Conservation (phyloP, 2,888 invertebrate genomes). For the Caenorhabditis sulstoni region DNA sequence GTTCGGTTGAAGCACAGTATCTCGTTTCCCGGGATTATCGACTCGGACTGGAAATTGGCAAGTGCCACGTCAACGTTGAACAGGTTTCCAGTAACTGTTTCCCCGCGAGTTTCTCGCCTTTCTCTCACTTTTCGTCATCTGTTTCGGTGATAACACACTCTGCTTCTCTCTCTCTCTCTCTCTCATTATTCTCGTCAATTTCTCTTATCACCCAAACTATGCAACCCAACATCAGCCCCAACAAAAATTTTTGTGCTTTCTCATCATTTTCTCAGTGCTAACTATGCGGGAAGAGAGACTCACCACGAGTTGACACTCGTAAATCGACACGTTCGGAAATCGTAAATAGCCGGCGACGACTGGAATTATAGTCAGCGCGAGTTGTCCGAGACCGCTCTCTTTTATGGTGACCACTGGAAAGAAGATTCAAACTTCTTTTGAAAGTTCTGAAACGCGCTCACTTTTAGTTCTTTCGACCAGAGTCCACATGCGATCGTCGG, state of each 20-base stretch:
- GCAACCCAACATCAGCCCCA: slow-evolving; percentile 31
- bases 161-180: no score
- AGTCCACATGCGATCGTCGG: slow-evolving; percentile 73
- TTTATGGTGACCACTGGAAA: slow-evolving; percentile 77
- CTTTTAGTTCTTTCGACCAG: slow-evolving; percentile 56
- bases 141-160: background rate
- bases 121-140: background rate
- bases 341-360: slow-evolving; percentile 77
- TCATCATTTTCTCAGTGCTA: background rate
- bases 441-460: slow-evolving; percentile 11
- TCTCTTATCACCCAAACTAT: slow-evolving; percentile 45
- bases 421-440: slow-evolving; percentile 1
- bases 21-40: slow-evolving; percentile 66
- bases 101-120: background rate
- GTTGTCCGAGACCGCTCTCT: slow-evolving; percentile 79
- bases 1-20: slow-evolving; percentile 75
- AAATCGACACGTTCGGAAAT: slow-evolving; percentile 77
- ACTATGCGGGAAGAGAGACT: slow-evolving; percentile 13
- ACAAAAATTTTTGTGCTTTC: slow-evolving; percentile 6
- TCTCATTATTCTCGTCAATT: no score
- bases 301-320: slow-evolving; percentile 64
- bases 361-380: slow-evolving; percentile 75
- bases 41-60: slow-evolving; percentile 51
- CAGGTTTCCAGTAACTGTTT: no score
- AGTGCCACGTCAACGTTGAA: no score